Base-by-base conservation (phyloP, 2,888 invertebrate species). In the Choristoneura rosaceana region DNA sequence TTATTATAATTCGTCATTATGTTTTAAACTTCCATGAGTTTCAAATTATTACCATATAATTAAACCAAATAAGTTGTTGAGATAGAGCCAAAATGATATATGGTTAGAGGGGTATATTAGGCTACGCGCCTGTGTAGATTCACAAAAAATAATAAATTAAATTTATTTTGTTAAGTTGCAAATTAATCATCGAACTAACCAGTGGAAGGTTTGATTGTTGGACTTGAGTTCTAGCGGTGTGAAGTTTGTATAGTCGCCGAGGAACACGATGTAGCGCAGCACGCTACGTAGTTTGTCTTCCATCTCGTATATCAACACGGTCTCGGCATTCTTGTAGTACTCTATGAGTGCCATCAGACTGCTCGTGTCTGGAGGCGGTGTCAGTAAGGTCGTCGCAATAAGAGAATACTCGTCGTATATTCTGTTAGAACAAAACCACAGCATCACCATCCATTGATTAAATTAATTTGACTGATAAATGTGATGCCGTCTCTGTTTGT, bases 221-320 rank as follows among this genome's bases (percentile, higher is more conserved):
- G 97, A 96, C 82, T 98, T 97, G 83, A 99, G 96, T 90, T 99
- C 98, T 4, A 97, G 93, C 0, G 98, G 97, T 0, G 97, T 96
- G 79, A 98, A 96, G 7, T 95, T 92, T 0, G 96, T 96, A 82
- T 97, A 97, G 87, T 99, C 98, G 5, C 97, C 96, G 9, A 99
- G 92, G 90, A 98, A 98, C 63, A 97, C 89, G 65, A 99, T 97
- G 81, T 97, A 97, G 70, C 94, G 91, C 95, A 97, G 76, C 7
- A 96, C 95, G 69, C 95, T 93, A 73, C 95, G 95, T 9, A 99
- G 91, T 58, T 96, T 95, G 70, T 96, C 95, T 86, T 98, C 97
- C 96, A 98, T 96, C 76, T 96, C 95, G 0, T 94, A 90, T 0
- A 97, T 90, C 0, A 96, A 91, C 63, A 96, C 94, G 4, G 95